Percentiles rank a stretch among this genome's conserved stretches.
These are phyloP conservation scores for Dendropsophus ebraccatus DNA, from an alignment of 2,113 vertebrate species.

Conservation along the genomic window DNA sequence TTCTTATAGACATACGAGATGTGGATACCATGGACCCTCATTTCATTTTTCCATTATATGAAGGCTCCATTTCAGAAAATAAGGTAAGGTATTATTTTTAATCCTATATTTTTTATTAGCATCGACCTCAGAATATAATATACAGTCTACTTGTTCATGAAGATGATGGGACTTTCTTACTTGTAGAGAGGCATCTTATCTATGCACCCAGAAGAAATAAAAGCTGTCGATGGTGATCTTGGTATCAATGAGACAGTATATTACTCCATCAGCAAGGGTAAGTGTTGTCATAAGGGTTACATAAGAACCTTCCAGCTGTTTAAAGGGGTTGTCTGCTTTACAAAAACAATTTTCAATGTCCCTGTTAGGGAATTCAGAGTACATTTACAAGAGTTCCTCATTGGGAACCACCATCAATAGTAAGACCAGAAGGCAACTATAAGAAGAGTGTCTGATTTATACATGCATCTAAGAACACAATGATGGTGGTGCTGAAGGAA, in stretches of 20 bases:
- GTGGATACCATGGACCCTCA: slow-evolving; percentile 79
- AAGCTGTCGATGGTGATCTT: slow-evolving; percentile 78
- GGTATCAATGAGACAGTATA: slow-evolving; percentile 74
- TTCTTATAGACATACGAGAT: slow-evolving; percentile 70
- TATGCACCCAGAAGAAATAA: slow-evolving; percentile 70
- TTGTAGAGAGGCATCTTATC: slow-evolving; percentile 66
- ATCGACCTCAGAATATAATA: too few species aligned
- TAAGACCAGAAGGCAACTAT: too few species aligned
- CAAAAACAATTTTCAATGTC: too few species aligned
- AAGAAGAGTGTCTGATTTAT: too few species aligned
- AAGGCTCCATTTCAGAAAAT: slow-evolving; percentile 71
- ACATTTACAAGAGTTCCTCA: too few species aligned
- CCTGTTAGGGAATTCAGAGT: too few species aligned
- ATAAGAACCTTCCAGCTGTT: too few species aligned
- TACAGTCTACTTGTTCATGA: neutral
- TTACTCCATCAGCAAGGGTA: slow-evolving; percentile 74
- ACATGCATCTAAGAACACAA: too few species aligned
- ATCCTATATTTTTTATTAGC: too few species aligned
- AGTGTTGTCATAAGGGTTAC: slow-evolving; percentile 55
- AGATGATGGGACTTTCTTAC: neutral
- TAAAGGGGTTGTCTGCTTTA: too few species aligned
- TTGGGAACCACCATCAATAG: too few species aligned
- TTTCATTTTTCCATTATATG: slow-evolving; percentile 73
- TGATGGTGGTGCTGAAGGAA: too few species aligned
- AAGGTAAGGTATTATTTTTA: slow-evolving; percentile 66